Conservation (phyloP, 2,113 vertebrate species). For the Uropsilus gracilis region DNA sequence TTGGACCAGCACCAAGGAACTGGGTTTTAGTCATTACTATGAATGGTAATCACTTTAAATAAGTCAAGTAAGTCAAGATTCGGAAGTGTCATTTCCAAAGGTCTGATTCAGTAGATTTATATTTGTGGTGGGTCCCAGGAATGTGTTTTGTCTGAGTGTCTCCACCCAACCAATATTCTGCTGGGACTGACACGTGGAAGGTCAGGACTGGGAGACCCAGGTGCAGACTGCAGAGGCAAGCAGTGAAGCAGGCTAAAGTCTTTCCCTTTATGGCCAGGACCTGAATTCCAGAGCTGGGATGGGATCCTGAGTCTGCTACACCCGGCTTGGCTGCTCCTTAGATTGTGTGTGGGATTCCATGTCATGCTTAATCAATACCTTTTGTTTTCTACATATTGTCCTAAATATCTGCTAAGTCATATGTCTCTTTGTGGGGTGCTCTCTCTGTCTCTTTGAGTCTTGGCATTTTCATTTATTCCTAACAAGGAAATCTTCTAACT, state of each 20-base stretch:
- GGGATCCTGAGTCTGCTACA: neutral
- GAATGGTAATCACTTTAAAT: neutral
- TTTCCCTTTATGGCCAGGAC: neutral
- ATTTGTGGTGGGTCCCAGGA: neutral
- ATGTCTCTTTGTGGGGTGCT: neutral
- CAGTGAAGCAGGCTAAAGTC: neutral
- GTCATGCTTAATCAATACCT: neutral
- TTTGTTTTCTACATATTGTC: neutral
- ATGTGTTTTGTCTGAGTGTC: too few relatives aligned
- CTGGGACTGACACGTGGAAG: neutral
- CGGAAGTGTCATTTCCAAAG: neutral
- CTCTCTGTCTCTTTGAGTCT: slow-evolving; percentile 37
- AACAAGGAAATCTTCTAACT: slow-evolving; percentile 82
- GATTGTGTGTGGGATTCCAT: neutral
- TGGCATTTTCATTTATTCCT: slow-evolving; percentile 78
- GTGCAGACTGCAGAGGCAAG: neutral
- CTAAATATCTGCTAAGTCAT: neutral
- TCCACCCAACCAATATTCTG: neutral
- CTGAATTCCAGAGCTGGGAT: too few relatives aligned
- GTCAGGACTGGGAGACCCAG: too few relatives aligned
- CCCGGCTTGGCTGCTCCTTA: neutral
- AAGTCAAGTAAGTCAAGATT: neutral
- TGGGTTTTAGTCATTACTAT: neutral
- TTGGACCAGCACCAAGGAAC: neutral
- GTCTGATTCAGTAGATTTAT: neutral